A percentile compares a stretch with the other conserved stretches of the same genome.
phyloP scores from a whole-genome alignment of 2,888 invertebrate species.

The Rosalia funebris region DNA sequence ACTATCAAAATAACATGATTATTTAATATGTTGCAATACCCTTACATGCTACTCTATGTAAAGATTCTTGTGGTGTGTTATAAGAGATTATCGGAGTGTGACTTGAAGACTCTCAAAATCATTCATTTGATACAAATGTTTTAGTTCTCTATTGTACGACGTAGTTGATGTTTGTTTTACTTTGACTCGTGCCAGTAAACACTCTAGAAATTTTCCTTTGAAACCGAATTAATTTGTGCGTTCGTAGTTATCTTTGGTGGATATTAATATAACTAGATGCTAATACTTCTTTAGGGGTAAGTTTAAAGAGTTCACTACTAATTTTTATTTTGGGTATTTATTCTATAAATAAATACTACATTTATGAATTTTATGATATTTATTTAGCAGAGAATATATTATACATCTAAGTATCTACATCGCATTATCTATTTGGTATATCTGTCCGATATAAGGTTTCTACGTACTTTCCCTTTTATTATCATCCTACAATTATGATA shows the following conservation, averaged over 20 bases:
- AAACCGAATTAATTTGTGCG: constrained; percentile 7
- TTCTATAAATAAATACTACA: too few relatives aligned
- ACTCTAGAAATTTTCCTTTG: neutral
- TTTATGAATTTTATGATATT: too few relatives aligned
- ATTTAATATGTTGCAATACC: constrained; percentile 4
- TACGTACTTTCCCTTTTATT: too few relatives aligned
- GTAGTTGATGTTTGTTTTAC: constrained; percentile 18
- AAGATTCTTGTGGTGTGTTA: constrained; percentile 33
- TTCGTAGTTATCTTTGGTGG: neutral
- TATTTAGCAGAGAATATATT: too few relatives aligned
- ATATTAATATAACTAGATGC: neutral
- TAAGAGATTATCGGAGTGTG: constrained; percentile 54
- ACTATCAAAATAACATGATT: too few relatives aligned
- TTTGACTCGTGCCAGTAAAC: constrained; percentile 16
- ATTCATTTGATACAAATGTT: constrained; percentile 38
- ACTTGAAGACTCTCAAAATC: constrained; percentile 47
- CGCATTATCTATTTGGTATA: too few relatives aligned
- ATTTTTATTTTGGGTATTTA: too few relatives aligned
- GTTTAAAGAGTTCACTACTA: too few relatives aligned
- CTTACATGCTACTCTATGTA: constrained; percentile 20
- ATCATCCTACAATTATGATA: too few relatives aligned
- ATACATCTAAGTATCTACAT: too few relatives aligned
- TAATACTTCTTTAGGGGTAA: too few relatives aligned
- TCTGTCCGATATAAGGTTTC: too few relatives aligned
- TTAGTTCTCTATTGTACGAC: constrained; percentile 38